Percentiles rank a stretch among this genome's conserved stretches.
These are phyloP conservation scores for Eulacestoma nigropectus DNA, from an alignment of 2,113 vertebrate genomes.

Conservation along the genomic window DNA sequence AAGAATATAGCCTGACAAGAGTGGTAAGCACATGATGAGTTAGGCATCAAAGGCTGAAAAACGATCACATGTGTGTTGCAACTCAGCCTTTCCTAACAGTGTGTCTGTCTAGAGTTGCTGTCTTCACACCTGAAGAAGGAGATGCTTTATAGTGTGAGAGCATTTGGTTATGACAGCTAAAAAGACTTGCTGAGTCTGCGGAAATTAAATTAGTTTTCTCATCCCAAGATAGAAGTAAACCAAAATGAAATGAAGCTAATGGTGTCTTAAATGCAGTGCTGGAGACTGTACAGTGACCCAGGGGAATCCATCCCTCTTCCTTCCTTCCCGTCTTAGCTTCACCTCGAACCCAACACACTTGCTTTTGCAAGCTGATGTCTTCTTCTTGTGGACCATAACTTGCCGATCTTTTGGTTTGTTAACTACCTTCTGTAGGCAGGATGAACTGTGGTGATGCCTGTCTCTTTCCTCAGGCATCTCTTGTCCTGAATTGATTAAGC, in stretches of 20 bases:
- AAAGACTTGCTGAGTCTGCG: neutral
- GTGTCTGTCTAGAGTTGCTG: neutral
- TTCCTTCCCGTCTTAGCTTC: neutral
- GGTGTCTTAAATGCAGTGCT: neutral
- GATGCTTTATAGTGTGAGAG: neutral
- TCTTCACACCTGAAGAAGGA: neutral
- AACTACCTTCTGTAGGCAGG: neutral
- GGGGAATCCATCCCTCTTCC: neutral
- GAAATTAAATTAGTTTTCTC: neutral
- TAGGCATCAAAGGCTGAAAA: neutral
- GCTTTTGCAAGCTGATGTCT: neutral
- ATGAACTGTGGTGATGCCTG: neutral
- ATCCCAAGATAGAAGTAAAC: neutral
- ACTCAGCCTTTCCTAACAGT: neutral
- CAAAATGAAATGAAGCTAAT: neutral
- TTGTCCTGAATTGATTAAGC: neutral
- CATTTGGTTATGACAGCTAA: neutral
- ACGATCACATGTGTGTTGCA: accelerated
- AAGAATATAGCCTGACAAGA: neutral
- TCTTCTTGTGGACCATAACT: neutral
- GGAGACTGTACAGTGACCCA: neutral
- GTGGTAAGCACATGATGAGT: neutral
- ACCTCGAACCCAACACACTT: accelerated
- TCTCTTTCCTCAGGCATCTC: neutral
- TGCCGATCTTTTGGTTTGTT: neutral